phyloP scores from a whole-genome alignment of 2,888 invertebrate species.

The Vannuccia rotundouncinata region DNA sequence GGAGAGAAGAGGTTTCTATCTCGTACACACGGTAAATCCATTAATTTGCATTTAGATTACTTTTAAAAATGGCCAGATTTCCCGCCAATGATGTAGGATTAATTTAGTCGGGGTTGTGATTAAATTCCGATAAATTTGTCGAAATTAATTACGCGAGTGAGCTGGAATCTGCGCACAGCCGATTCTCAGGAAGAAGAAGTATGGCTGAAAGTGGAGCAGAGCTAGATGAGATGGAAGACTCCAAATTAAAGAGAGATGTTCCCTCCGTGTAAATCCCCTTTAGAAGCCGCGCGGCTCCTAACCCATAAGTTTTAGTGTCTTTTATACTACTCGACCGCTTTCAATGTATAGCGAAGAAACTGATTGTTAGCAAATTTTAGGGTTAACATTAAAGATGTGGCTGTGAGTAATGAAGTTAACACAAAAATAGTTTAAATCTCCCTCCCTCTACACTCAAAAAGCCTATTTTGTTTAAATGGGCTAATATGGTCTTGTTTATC shows the following conservation, averaged over 20 bases:
- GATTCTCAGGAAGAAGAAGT: background rate
- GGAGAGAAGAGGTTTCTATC: background rate
- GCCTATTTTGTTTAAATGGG: background rate
- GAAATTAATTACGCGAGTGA: slow-evolving; percentile 1
- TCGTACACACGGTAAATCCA: background rate
- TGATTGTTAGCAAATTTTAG: too few species aligned
- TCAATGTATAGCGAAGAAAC: too few species aligned
- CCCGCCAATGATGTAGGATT: background rate
- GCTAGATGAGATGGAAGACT: too few species aligned
- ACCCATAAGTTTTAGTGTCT: too few species aligned
- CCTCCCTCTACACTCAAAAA: background rate
- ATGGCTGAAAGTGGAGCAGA: background rate
- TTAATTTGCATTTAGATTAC: slow-evolving; percentile 25
- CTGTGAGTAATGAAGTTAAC: too few species aligned
- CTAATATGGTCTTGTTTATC: background rate
- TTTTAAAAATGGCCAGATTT: slow-evolving; percentile 14
- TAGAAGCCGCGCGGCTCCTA: too few species aligned
- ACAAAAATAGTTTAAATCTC: too few species aligned
- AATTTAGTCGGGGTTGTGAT: slow-evolving; percentile 1
- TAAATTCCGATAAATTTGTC: slow-evolving; percentile 17
- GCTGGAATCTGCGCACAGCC: background rate
- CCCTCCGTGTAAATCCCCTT: too few species aligned
- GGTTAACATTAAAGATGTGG: too few species aligned
- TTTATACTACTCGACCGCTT: too few species aligned
- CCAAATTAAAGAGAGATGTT: too few species aligned